Evolutionary conservation across 2,113 vertebrate species (phyloP), one percentile per base, ranked within the genome.

Genomic region (Gymnarchus niloticus): DNA sequence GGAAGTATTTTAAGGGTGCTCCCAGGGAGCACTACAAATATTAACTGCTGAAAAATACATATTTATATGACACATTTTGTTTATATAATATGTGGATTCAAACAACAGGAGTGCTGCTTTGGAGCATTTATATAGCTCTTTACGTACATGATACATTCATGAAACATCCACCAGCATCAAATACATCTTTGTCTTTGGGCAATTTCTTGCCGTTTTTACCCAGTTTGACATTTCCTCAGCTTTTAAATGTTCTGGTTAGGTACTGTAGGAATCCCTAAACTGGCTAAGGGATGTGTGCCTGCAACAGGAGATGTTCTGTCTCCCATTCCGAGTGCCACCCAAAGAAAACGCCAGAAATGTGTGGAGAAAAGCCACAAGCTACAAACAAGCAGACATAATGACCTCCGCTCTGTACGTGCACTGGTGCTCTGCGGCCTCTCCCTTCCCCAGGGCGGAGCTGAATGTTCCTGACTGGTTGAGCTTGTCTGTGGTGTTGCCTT

Each of bases 381-480:
- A n/a, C 57, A 83, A 57, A 82, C 73, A 85, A 48, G 82, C 86
- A 78, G 51, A 87, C 25, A 80, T 25, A 80, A 37, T 0, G 19
- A 73, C 65, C 65, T 73, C 33, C 65, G 8, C 76, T 21, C 49
- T 54, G 85, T 48, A 87, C 49, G 86, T 78, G 90, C 89, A 86
- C 56, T 78, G 59, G 80, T 89, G 90, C 88, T 91, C 91, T 5
- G 37, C 48, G 33, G 89, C 91, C 91, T 91, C 90, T 56, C 81
- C 81, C 81, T 33, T 51, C 21, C 51, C 28, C 51, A 82, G 49
- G 81, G 41, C 80, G 83, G 23, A 28, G 85, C 81, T 19, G 65
- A 81, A 87, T 91, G 88, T 86, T 89, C 89, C 85, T 86, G 90
- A 94, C 93, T 93, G 87, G 92, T 91, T 92, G 76, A 86, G 91